These are phyloP conservation scores for Passerina amoena DNA, from an alignment of 2,113 vertebrate species.

Conservation along the genomic window DNA sequence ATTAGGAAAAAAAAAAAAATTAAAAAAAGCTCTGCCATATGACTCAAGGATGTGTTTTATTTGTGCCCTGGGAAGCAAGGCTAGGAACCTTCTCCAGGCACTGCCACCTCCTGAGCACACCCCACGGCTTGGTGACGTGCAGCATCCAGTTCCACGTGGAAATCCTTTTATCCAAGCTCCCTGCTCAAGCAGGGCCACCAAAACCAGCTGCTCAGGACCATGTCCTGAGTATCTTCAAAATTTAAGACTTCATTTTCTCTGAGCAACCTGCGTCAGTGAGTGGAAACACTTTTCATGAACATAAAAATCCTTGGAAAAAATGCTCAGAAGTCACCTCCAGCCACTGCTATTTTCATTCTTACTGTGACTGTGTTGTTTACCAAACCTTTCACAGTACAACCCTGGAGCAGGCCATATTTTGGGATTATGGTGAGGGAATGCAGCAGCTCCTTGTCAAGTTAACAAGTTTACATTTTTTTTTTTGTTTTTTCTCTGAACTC, in stretches of 20 bases:
- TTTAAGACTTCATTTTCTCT: not conserved
- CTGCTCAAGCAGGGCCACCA: not conserved
- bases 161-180: not conserved
- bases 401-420: not conserved
- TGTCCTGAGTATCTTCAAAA: not conserved
- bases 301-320: not conserved
- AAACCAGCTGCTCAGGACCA: not conserved
- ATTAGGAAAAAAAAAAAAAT: not conserved
- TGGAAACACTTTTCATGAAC: not conserved
- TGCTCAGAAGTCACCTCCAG: not conserved
- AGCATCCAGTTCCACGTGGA: not conserved
- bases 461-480: not conserved
- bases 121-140: not conserved
- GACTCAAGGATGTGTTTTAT: constrained; percentile 29
- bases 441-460: not conserved
- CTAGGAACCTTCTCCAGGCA: not conserved
- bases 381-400: not conserved
- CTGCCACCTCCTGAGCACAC: not conserved
- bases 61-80: constrained; percentile 40
- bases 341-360: not conserved
- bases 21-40: not conserved
- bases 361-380: not conserved
- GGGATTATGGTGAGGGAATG: not conserved
- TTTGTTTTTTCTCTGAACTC: not conserved
- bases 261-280: rapidly evolving